These are phyloP conservation scores for Mercenaria mercenaria DNA, from an alignment of 1,140 invertebrate species.

Conservation along the genomic window DNA sequence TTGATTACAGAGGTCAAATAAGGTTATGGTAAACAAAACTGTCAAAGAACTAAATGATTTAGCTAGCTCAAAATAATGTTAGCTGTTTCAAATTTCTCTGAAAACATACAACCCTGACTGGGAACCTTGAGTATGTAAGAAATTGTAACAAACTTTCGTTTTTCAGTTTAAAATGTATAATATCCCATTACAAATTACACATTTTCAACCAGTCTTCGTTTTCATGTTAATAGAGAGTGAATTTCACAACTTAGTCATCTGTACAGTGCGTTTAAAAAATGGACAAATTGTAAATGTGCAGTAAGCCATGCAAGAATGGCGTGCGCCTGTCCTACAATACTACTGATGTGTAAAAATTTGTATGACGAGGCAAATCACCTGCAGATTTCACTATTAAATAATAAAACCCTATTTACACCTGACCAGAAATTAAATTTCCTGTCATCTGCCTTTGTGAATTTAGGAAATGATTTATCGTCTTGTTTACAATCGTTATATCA, in stretches of 20 bases:
- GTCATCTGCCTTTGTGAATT: background rate
- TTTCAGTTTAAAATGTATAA: background rate
- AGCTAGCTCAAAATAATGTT: no score
- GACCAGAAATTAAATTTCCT: conserved; percentile 12
- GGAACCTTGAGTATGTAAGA: no score
- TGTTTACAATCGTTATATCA: background rate
- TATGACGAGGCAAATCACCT: background rate
- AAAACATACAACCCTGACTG: no score
- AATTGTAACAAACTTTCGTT: no score
- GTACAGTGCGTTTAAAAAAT: conserved; percentile 3
- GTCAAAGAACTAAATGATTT: no score
- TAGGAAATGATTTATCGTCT: background rate
- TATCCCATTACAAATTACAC: conserved; percentile 10
- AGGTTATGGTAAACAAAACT: no score
- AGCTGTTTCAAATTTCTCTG: no score
- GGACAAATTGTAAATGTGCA: conserved; percentile 18
- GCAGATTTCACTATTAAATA: background rate
- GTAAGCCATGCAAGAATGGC: background rate
- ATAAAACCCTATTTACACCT: background rate
- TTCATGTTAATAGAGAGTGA: conserved; percentile 2
- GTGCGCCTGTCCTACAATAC: background rate
- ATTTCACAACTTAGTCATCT: conserved; percentile 33
- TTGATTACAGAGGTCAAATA: no score
- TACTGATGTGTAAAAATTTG: background rate
- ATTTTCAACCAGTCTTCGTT: conserved; percentile 1